These are phyloP conservation scores for Gymnarchus niloticus DNA, from an alignment of 2,113 vertebrate species.

Conservation along the genomic window DNA sequence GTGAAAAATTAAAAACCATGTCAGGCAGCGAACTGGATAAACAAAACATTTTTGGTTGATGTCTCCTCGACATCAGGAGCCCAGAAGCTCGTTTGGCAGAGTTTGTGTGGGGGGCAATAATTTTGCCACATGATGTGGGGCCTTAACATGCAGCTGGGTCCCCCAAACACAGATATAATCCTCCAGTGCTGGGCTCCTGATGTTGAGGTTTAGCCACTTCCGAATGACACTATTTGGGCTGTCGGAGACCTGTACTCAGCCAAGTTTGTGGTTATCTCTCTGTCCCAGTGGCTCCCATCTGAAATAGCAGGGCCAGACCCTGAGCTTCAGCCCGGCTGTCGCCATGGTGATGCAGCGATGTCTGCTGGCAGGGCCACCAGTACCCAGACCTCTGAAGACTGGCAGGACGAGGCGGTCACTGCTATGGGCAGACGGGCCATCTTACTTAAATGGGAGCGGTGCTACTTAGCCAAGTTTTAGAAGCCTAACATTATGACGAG, in stretches of 20 bases:
- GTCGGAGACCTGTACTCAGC: not conserved
- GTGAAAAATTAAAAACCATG: not conserved
- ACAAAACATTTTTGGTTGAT: not conserved
- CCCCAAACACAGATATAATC: not conserved
- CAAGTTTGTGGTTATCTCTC: not conserved
- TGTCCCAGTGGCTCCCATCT: not conserved
- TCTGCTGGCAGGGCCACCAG: not conserved
- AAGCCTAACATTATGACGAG: not conserved
- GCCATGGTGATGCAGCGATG: conserved; percentile 5
- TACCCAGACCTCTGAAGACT: not conserved
- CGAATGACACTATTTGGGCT: too few relatives aligned
- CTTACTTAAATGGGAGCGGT: not conserved
- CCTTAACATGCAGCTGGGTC: too few relatives aligned
- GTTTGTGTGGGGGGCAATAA: too few relatives aligned
- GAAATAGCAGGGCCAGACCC: not conserved
- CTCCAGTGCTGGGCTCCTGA: not conserved
- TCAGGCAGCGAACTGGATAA: not conserved
- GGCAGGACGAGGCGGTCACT: not conserved
- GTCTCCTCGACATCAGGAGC: too few relatives aligned
- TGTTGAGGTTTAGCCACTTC: too few relatives aligned
- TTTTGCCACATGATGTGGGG: too few relatives aligned
- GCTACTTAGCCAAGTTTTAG: not conserved
- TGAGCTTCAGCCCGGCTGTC: not conserved
- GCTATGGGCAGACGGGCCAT: not conserved
- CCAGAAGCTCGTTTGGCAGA: too few relatives aligned